Percentiles rank a stretch among this genome's conserved stretches.
These are phyloP conservation scores for Drosophila sucinea DNA, from an alignment of 1,140 invertebrate species.

Conservation along the genomic window DNA sequence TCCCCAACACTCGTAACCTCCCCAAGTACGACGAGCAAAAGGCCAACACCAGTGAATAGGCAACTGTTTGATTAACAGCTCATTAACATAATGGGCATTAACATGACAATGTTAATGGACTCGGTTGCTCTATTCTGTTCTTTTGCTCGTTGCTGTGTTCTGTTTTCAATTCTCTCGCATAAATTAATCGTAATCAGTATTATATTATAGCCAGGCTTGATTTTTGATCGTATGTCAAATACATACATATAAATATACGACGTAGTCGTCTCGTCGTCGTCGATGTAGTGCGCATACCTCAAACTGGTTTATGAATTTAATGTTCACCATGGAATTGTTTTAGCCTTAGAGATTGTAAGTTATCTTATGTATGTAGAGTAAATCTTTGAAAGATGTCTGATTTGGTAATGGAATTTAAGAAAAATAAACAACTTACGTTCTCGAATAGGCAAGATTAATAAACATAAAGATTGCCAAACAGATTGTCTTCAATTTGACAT, in stretches of 20 bases:
- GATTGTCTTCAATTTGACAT: no score
- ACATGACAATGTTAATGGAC: constrained; percentile 73
- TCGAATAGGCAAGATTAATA: no score
- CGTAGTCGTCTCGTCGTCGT: background rate
- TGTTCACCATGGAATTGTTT: background rate
- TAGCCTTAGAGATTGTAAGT: constrained; percentile 1
- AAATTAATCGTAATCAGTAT: constrained; percentile 66
- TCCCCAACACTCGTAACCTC: background rate
- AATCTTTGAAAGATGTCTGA: background rate
- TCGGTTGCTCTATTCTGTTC: background rate
- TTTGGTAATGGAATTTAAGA: background rate
- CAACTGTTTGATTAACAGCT: constrained; percentile 66
- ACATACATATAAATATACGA: constrained; percentile 5
- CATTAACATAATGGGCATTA: constrained; percentile 77
- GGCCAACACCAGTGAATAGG: constrained; percentile 22
- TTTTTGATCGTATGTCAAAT: constrained; percentile 58
- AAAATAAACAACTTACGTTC: background rate
- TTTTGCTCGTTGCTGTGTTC: background rate
- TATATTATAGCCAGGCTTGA: constrained; percentile 37
- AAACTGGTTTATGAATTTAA: constrained; percentile 56
- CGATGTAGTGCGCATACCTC: constrained; percentile 57
- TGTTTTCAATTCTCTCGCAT: constrained; percentile 34
- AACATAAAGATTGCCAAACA: no score
- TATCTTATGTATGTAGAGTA: background rate
- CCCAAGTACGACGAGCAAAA: constrained; percentile 19